phyloP scores from a whole-genome alignment of 2,797 vertebrate genomes.

The Nannoperca obscura region DNA sequence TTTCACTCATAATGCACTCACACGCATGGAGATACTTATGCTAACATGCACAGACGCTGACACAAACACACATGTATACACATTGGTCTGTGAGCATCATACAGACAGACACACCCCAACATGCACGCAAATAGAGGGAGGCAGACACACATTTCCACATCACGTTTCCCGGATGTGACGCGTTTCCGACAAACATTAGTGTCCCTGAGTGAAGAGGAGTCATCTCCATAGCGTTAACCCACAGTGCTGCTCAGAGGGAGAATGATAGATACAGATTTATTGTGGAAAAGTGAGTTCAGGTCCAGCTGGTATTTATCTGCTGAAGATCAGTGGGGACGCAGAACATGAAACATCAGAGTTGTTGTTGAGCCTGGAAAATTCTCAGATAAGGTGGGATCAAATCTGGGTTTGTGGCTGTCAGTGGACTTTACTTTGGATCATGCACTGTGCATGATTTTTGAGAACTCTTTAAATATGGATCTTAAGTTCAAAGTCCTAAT shows the following conservation, averaged over 20 bases:
- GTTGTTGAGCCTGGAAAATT: constrained; percentile 41
- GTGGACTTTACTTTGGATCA: constrained; percentile 52
- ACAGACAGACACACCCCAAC: constrained; percentile 19
- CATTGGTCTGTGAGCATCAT: constrained; percentile 32
- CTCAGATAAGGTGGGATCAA: constrained; percentile 49
- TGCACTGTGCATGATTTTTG: constrained; percentile 31
- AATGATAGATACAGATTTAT: constrained; percentile 47
- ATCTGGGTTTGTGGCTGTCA: constrained; percentile 20
- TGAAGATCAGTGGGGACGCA: constrained; percentile 28
- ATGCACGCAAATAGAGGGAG: constrained; percentile 11
- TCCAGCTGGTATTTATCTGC: constrained; percentile 60
- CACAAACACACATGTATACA: constrained; percentile 53
- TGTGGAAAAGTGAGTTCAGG: constrained; percentile 45
- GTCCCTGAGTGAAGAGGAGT: constrained; percentile 31
- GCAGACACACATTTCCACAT: neutral
- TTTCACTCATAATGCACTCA: constrained; percentile 69
- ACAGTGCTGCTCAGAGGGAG: constrained; percentile 17
- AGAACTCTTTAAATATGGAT: constrained; percentile 30
- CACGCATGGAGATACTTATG: constrained; percentile 64
- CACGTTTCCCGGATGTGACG: constrained; percentile 57
- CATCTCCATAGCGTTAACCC: constrained; percentile 23
- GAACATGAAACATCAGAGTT: constrained; percentile 49
- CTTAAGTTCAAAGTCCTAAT: constrained; percentile 51
- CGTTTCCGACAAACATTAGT: constrained; percentile 40
- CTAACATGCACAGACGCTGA: constrained; percentile 59